Percentiles rank a stretch among this genome's conserved stretches.
Evolutionary conservation across 2,888 invertebrate genomes (phyloP).

Genomic region (Diaprepes abbreviatus): DNA sequence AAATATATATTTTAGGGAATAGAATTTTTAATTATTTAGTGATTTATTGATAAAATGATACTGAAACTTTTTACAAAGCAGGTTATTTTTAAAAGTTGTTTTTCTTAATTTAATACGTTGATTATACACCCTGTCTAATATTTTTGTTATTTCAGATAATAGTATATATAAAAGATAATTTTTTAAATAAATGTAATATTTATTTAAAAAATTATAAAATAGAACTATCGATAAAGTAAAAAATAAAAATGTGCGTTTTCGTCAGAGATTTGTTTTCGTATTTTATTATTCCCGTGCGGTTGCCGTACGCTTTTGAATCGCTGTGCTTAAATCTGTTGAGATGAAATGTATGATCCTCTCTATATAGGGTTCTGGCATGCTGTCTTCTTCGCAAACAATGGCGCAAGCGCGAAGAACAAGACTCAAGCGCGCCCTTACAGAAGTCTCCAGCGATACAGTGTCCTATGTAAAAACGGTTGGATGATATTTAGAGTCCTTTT

Average conservation of each 20-base stretch:
- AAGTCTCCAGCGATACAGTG: constrained; percentile 89
- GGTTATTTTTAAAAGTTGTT: too few species aligned
- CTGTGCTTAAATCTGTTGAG: constrained; percentile 42
- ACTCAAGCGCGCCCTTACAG: constrained; percentile 90
- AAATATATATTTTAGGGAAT: too few species aligned
- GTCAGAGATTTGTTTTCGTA: constrained; percentile 26
- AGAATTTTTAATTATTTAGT: too few species aligned
- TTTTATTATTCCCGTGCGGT: constrained; percentile 40
- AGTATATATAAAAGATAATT: background rate
- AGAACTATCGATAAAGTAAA: background rate
- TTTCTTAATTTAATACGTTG: too few species aligned
- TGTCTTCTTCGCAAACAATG: constrained; percentile 92
- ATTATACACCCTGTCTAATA: too few species aligned
- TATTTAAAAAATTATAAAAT: background rate
- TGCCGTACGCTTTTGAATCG: constrained; percentile 32
- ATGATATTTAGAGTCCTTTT: constrained; percentile 58
- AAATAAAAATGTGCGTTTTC: constrained; percentile 1
- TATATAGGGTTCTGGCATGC: constrained; percentile 79
- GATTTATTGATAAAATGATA: too few species aligned
- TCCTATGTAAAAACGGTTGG: constrained; percentile 90
- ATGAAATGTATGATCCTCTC: constrained; percentile 53
- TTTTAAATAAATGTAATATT: too few species aligned
- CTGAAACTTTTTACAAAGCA: too few species aligned
- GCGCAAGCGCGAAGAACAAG: constrained; percentile 89
- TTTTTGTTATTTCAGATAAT: too few species aligned